Conservation (phyloP, 1,140 invertebrate genomes). For the Palaemon carinicauda region DNA sequence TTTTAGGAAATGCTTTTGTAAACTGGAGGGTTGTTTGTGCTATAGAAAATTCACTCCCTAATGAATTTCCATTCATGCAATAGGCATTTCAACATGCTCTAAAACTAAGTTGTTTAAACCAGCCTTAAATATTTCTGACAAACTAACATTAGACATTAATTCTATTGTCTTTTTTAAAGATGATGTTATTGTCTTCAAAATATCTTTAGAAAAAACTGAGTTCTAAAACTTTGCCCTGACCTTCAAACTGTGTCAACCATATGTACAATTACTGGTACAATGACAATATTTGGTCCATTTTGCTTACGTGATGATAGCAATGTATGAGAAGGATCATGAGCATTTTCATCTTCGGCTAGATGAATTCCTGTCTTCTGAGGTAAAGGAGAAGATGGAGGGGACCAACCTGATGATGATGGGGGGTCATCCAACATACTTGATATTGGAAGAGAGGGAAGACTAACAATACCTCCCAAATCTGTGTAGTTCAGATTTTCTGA, state of each 20-base stretch:
- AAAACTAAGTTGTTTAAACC: too few relatives aligned
- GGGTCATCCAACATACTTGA: background rate
- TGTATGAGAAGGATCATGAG: constrained; percentile 66
- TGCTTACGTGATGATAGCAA: constrained; percentile 69
- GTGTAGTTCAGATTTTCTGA: constrained; percentile 48
- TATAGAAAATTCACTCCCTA: too few relatives aligned
- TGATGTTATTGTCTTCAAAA: too few relatives aligned
- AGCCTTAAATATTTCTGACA: too few relatives aligned
- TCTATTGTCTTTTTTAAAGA: too few relatives aligned
- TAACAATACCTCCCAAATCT: constrained; percentile 32
- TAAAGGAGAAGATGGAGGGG: constrained; percentile 64
- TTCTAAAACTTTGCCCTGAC: too few relatives aligned
- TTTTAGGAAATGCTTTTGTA: too few relatives aligned
- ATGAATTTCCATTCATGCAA: too few relatives aligned
- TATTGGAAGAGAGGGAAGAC: constrained; percentile 3
- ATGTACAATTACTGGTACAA: constrained; percentile 89
- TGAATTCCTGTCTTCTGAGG: constrained; percentile 57
- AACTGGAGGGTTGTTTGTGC: too few relatives aligned
- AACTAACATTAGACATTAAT: too few relatives aligned
- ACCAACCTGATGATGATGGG: constrained; percentile 62
- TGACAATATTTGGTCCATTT: constrained; percentile 66
- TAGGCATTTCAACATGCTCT: too few relatives aligned
- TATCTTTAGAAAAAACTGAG: too few relatives aligned
- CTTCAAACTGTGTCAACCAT: constrained; percentile 67
- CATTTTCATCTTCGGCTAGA: constrained; percentile 22